Conservation (phyloP, 2,888 invertebrate genomes). For the Esperia sulphurella region DNA sequence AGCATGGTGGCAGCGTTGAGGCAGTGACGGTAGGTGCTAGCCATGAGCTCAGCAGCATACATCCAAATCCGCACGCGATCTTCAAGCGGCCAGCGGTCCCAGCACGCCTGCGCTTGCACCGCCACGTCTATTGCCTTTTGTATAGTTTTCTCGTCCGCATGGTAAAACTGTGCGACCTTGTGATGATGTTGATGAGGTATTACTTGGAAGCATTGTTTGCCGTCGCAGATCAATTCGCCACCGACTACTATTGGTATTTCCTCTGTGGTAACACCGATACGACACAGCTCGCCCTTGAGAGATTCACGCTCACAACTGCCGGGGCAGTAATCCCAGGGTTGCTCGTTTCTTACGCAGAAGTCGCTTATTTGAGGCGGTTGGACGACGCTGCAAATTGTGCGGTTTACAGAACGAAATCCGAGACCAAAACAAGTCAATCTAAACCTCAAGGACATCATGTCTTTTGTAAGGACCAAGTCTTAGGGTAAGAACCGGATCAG, state of each 20-base stretch:
- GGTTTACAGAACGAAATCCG: background rate
- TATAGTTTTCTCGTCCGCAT: constrained; percentile 91
- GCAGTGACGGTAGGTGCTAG: constrained; percentile 90
- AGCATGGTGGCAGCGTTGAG: constrained; percentile 98
- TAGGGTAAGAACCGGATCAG: too few relatives aligned
- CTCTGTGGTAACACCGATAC: constrained; percentile 82
- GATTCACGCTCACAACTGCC: constrained; percentile 89
- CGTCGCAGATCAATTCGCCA: constrained; percentile 88
- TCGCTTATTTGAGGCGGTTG: constrained; percentile 83
- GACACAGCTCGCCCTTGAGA: constrained; percentile 84
- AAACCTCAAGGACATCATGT: background rate
- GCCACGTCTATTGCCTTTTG: constrained; percentile 91
- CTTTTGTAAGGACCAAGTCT: background rate
- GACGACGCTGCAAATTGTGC: constrained; percentile 80
- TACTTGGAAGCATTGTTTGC: constrained; percentile 87
- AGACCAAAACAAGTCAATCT: background rate
- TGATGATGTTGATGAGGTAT: constrained; percentile 94
- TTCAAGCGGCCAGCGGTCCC: constrained; percentile 92
- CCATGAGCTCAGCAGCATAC: constrained; percentile 93
- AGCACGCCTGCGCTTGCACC: constrained; percentile 87
- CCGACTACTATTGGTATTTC: constrained; percentile 98
- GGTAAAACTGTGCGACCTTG: constrained; percentile 94
- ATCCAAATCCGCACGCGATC: constrained; percentile 91
- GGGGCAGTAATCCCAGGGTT: constrained; percentile 87
- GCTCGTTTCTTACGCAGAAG: constrained; percentile 87